These are phyloP conservation scores for Liasis olivaceus DNA, from an alignment of 2,797 vertebrate genomes.

Conservation along the genomic window DNA sequence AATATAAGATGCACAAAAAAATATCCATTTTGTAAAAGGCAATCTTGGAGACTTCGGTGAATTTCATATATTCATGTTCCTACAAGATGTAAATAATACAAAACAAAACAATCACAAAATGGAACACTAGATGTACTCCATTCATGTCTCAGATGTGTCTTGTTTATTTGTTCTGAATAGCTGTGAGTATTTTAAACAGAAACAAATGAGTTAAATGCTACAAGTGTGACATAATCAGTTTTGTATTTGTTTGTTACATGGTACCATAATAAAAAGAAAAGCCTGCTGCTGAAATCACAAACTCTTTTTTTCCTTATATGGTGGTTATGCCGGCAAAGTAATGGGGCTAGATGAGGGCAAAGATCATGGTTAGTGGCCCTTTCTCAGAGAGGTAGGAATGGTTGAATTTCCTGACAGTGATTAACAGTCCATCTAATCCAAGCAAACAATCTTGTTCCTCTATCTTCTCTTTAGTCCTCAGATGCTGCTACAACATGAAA, in stretches of 20 bases:
- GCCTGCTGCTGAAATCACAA: slow-evolving; percentile 36
- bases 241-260: slow-evolving; percentile 59
- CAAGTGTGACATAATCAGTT: slow-evolving; percentile 38
- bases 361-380: slow-evolving; percentile 35
- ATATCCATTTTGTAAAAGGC: neutral
- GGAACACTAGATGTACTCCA: neutral
- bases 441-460: neutral
- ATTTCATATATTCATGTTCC: neutral
- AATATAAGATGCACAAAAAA: neutral
- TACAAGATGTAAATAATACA: neutral
- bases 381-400: slow-evolving; percentile 47
- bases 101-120: neutral
- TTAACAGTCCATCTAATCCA: slow-evolving; percentile 32
- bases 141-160: neutral
- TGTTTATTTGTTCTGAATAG: slow-evolving; percentile 31
- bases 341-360: slow-evolving; percentile 12
- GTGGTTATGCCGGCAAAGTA: slow-evolving; percentile 55
- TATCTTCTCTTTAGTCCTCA: slow-evolving; percentile 13
- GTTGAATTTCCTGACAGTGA: slow-evolving; percentile 62
- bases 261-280: slow-evolving; percentile 52
- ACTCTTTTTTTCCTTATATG: slow-evolving; percentile 70
- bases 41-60: neutral
- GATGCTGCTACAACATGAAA: fast-evolving
- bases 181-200: neutral
- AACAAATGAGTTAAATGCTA: slow-evolving; percentile 41